These are phyloP conservation scores for Diloba caeruleocephala DNA, from an alignment of 2,888 invertebrate genomes.

Conservation along the genomic window DNA sequence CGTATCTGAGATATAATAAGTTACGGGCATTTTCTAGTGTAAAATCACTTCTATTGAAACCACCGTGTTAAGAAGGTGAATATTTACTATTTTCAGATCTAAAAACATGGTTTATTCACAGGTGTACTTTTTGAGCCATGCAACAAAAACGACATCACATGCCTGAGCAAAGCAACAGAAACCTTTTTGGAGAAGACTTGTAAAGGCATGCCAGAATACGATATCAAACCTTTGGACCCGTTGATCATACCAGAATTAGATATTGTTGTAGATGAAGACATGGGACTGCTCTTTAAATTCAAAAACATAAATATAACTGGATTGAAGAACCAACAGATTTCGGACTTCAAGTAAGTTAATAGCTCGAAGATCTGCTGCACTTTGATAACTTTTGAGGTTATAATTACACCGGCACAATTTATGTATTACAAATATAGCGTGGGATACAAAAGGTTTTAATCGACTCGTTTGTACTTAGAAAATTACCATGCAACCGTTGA, in stretches of 20 bases:
- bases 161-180: constrained; percentile 72
- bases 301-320: constrained; percentile 74
- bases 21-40: too few relatives aligned
- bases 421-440: too few relatives aligned
- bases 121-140: constrained; percentile 64
- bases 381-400: too few relatives aligned
- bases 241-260: constrained; percentile 64
- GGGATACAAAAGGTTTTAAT: too few relatives aligned
- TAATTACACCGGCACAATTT: too few relatives aligned
- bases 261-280: constrained; percentile 53
- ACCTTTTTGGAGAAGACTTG: constrained; percentile 71
- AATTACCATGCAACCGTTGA: too few relatives aligned
- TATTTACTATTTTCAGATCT: constrained; percentile 6
- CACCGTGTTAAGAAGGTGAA: too few relatives aligned
- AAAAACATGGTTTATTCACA: constrained; percentile 27
- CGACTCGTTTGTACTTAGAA: too few relatives aligned
- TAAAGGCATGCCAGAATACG: constrained; percentile 65
- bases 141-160: constrained; percentile 68
- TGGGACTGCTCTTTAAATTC: constrained; percentile 63
- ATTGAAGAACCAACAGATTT: constrained; percentile 70
- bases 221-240: constrained; percentile 73
- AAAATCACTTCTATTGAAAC: too few relatives aligned
- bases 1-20: too few relatives aligned
- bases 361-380: neutral
- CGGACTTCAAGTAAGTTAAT: constrained; percentile 71